Percentiles rank a stretch among this genome's conserved stretches.
These are phyloP conservation scores for Drosophila azteca DNA, from an alignment of 1,140 invertebrate species.

Conservation along the genomic window DNA sequence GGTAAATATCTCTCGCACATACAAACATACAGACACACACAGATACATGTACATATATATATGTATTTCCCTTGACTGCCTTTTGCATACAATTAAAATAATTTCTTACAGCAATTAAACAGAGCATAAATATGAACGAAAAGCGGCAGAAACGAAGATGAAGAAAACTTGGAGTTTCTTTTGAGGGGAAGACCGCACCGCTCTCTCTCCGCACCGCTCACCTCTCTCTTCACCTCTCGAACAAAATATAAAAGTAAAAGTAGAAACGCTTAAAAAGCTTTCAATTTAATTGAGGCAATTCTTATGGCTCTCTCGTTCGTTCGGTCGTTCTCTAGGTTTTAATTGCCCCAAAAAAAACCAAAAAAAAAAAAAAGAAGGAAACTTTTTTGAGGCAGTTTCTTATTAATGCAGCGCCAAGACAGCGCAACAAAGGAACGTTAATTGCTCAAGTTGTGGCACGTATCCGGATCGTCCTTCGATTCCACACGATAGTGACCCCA, in stretches of 20 bases:
- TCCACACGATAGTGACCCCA: conserved; percentile 19
- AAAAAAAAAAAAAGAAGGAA: no score
- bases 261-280: conserved; percentile 50
- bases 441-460: conserved; percentile 42
- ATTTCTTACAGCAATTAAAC: conserved; percentile 59
- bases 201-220: neutral
- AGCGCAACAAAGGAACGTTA: conserved; percentile 19
- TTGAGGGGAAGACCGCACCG: conserved; percentile 17
- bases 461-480: conserved; percentile 18
- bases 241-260: conserved; percentile 20
- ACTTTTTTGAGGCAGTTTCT: conserved; percentile 21
- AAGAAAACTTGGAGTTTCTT: conserved; percentile 18
- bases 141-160: conserved; percentile 7
- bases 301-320: conserved; percentile 1
- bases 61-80: neutral
- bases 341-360: conserved; percentile 33
- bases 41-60: no score
- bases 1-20: conserved; percentile 7
- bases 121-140: conserved; percentile 33
- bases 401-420: conserved; percentile 25
- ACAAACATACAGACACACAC: neutral
- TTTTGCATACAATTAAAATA: conserved; percentile 54
- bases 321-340: conserved; percentile 6
- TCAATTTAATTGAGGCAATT: conserved; percentile 55
- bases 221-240: conserved; percentile 1